phyloP scores from a whole-genome alignment of 2,888 invertebrate genomes.

The Temnothorax rugatulus region DNA sequence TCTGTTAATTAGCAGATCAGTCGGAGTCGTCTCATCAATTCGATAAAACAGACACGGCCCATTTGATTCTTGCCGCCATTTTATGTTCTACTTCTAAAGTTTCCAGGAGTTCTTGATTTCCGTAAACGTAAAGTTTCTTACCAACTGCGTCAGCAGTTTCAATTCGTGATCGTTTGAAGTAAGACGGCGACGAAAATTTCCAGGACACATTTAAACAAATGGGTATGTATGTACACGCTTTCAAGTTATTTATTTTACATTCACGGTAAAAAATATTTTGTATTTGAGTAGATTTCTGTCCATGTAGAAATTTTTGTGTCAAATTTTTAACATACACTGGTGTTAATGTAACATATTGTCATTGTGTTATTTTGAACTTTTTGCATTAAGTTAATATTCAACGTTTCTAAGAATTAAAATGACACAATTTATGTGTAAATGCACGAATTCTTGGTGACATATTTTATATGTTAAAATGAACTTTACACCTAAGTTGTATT shows the following conservation, averaged over 20 bases:
- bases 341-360: too few relatives aligned
- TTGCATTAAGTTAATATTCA: too few relatives aligned
- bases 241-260: background rate
- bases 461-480: too few relatives aligned
- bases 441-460: too few relatives aligned
- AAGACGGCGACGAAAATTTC: background rate
- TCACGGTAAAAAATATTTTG: too few relatives aligned
- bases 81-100: slow-evolving; percentile 27
- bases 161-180: slow-evolving; percentile 14
- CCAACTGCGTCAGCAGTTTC: slow-evolving; percentile 10
- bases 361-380: too few relatives aligned
- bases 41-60: slow-evolving; percentile 2
- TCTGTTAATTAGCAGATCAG: slow-evolving; percentile 10
- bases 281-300: too few relatives aligned
- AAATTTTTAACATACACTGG: too few relatives aligned
- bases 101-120: background rate
- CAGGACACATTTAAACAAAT: slow-evolving; percentile 1
- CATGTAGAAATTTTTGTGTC: too few relatives aligned
- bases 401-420: too few relatives aligned
- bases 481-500: too few relatives aligned
- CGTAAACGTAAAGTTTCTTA: slow-evolving; percentile 19
- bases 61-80: slow-evolving; percentile 11
- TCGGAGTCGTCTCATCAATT: slow-evolving; percentile 2
- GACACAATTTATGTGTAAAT: too few relatives aligned
- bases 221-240: background rate